phyloP scores from a whole-genome alignment of 2,113 vertebrate species.

The Sterrhoptilus dennistouni region DNA sequence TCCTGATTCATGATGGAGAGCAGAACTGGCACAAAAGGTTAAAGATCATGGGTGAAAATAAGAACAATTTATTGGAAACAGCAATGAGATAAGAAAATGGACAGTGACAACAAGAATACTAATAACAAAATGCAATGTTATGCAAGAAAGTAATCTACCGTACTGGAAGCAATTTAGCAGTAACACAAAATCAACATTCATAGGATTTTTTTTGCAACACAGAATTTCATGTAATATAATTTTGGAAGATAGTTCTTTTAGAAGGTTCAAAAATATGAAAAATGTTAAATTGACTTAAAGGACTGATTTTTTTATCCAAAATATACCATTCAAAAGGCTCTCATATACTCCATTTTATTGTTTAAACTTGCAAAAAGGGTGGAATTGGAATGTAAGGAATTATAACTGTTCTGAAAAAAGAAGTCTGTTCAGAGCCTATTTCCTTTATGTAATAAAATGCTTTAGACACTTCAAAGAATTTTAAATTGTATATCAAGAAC shows the following conservation, averaged over 20 bases:
- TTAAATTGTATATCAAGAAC: background rate
- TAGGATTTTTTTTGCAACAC: background rate
- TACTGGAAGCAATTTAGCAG: background rate
- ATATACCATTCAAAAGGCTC: conserved; percentile 55
- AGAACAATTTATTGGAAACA: background rate
- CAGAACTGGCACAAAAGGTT: background rate
- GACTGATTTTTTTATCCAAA: conserved; percentile 4
- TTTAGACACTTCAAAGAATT: conserved; percentile 20
- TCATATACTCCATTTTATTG: conserved; percentile 56
- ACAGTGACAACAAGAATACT: background rate
- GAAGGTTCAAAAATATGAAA: conserved; percentile 27
- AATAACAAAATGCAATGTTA: background rate
- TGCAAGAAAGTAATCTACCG: background rate
- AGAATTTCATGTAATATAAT: conserved; percentile 7
- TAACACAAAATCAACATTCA: background rate
- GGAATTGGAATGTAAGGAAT: conserved; percentile 49
- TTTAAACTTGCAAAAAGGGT: conserved; percentile 51
- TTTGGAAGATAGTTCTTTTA: conserved; percentile 46
- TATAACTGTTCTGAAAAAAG: conserved; percentile 35
- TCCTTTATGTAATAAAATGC: conserved; percentile 21
- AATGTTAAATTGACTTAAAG: conserved; percentile 16
- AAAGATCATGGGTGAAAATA: background rate
- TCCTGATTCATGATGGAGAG: background rate
- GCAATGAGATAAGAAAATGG: background rate
- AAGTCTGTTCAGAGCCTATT: background rate